These are phyloP conservation scores for Ctenoplectra terminalis DNA, from an alignment of 1,140 invertebrate species.

Conservation along the genomic window DNA sequence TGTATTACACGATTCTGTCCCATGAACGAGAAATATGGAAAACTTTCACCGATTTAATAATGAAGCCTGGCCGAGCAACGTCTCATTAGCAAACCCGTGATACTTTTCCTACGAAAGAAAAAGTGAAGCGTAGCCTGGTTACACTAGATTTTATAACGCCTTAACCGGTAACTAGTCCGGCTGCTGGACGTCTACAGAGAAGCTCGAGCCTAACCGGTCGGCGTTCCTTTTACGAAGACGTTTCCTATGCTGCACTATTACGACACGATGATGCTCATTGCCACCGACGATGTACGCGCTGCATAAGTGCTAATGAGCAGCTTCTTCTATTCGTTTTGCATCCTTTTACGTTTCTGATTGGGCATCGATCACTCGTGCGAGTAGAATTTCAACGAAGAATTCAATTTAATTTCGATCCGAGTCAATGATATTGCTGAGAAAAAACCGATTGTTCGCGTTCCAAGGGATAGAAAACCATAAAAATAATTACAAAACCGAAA, in stretches of 20 bases:
- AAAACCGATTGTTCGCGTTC: background rate
- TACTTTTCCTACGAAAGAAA: slow-evolving; percentile 69
- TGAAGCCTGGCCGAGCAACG: background rate
- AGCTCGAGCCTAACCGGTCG: slow-evolving; percentile 61
- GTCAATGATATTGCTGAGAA: background rate
- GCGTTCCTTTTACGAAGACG: slow-evolving; percentile 71
- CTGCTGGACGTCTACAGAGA: slow-evolving; percentile 66
- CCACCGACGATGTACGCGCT: slow-evolving; percentile 56
- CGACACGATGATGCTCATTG: slow-evolving; percentile 72
- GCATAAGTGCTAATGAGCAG: slow-evolving; percentile 34
- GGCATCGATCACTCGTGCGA: background rate
- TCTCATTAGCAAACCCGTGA: slow-evolving; percentile 36
- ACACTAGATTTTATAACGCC: slow-evolving; percentile 76
- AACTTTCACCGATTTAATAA: slow-evolving; percentile 33
- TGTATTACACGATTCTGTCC: no score
- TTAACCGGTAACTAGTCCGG: slow-evolving; percentile 77
- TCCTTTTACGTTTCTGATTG: background rate
- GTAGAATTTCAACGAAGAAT: background rate
- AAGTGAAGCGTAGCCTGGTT: slow-evolving; percentile 70
- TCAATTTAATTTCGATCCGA: background rate
- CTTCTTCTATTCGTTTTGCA: slow-evolving; percentile 20
- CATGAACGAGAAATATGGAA: background rate
- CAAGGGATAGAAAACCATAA: no score
- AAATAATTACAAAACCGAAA: no score
- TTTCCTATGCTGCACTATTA: slow-evolving; percentile 57